Conservation (phyloP, 2,888 invertebrate species). For the Drosophila cyrtoloma region DNA sequence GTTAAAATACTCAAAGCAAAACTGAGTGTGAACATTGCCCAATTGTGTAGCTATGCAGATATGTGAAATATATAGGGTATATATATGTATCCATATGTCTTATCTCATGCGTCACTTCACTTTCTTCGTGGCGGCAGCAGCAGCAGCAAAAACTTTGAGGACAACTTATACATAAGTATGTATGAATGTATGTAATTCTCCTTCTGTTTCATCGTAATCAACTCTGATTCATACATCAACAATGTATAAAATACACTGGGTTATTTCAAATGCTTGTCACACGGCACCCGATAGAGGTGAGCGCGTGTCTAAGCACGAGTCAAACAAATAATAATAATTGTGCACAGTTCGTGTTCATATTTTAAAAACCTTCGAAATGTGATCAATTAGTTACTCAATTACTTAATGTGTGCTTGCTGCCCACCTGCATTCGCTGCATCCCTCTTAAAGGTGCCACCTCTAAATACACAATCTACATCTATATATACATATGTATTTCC, state of each 20-base stretch:
- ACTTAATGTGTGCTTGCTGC: neutral
- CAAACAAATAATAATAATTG: neutral
- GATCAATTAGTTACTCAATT: neutral
- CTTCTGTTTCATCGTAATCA: neutral
- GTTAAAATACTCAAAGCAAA: neutral
- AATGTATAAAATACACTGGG: conserved; percentile 4
- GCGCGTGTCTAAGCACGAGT: conserved; percentile 2
- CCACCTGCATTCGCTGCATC: conserved; percentile 5
- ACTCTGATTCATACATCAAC: conserved; percentile 36
- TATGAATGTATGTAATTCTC: too few relatives aligned
- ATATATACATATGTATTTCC: conserved; percentile 32
- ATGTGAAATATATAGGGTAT: conserved; percentile 15
- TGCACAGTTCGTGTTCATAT: neutral
- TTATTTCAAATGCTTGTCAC: conserved; percentile 5
- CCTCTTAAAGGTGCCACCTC: conserved; percentile 6
- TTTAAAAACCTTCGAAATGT: neutral
- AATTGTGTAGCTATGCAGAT: conserved; percentile 9
- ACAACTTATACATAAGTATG: neutral
- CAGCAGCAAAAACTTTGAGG: neutral
- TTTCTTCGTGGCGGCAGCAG: conserved; percentile 22
- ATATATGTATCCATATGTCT: conserved; percentile 47
- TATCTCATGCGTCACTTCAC: conserved; percentile 56
- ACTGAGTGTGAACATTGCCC: conserved; percentile 5
- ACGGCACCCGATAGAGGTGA: conserved; percentile 19
- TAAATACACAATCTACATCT: conserved; percentile 19